These are phyloP conservation scores for Podocnemis expansa DNA, from an alignment of 2,113 vertebrate genomes.

Conservation along the genomic window DNA sequence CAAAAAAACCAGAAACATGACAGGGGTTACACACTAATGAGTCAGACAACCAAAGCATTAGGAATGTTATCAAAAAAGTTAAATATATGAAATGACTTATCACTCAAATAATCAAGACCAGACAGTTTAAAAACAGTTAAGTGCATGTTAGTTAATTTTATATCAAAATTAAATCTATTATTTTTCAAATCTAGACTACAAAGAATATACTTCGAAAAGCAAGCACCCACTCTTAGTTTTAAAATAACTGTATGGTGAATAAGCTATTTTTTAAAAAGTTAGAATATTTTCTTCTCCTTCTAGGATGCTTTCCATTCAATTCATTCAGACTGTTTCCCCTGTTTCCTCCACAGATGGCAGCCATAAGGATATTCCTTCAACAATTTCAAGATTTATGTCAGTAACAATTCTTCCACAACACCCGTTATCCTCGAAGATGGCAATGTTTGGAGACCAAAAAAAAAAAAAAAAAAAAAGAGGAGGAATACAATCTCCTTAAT, in stretches of 20 bases:
- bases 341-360: not conserved
- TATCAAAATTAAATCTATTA: not conserved
- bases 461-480: not conserved
- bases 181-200: not conserved
- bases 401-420: not conserved
- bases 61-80: not conserved
- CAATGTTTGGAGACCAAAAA: not conserved
- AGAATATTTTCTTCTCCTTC: not conserved
- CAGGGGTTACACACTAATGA: not conserved
- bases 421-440: rapidly evolving
- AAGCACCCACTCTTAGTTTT: not conserved
- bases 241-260: not conserved
- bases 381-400: not conserved
- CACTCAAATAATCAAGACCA: not conserved
- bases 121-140: not conserved
- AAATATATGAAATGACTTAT: not conserved
- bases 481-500: not conserved
- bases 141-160: not conserved
- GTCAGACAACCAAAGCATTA: not conserved
- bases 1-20: not conserved
- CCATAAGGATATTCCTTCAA: not conserved
- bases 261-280: not conserved
- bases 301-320: not conserved
- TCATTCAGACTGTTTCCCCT: not conserved
- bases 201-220: not conserved